A percentile compares a stretch with the other conserved stretches of the same genome.
Evolutionary conservation across 2,888 invertebrate genomes (phyloP).

Genomic region (Rhamphomyia laevipes): DNA sequence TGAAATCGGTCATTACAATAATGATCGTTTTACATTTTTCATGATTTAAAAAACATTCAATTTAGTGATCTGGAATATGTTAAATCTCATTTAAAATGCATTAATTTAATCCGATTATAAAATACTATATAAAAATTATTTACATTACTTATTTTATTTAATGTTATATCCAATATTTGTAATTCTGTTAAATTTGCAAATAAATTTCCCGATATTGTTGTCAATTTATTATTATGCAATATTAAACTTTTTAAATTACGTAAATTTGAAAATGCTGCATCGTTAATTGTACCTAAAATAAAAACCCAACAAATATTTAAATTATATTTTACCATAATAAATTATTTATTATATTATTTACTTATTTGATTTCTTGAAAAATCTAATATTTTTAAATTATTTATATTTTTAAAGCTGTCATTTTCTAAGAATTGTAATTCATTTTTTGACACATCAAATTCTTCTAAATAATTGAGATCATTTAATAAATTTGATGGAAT

Average conservation of each 20-base stretch:
- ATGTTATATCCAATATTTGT: conserved; percentile 29
- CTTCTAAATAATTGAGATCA: conserved; percentile 44
- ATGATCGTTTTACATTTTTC: too few relatives aligned
- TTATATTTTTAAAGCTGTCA: conserved; percentile 41
- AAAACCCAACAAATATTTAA: conserved; percentile 1
- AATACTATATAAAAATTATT: conserved; percentile 4
- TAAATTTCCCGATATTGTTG: conserved; percentile 28
- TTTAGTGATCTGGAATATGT: too few relatives aligned
- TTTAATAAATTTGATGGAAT: conserved; percentile 42
- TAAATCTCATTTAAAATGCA: too few relatives aligned
- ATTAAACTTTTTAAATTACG: conserved; percentile 32
- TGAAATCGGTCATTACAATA: too few relatives aligned
- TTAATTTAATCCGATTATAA: too few relatives aligned
- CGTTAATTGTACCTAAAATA: conserved; percentile 25
- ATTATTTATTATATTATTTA: conserved; percentile 14
- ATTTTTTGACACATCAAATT: conserved; percentile 54
- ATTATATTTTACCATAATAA: neutral
- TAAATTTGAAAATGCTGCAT: conserved; percentile 28
- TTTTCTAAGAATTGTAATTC: conserved; percentile 41
- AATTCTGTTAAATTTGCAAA: conserved; percentile 28
- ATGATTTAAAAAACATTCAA: too few relatives aligned
- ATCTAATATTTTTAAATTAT: conserved; percentile 43
- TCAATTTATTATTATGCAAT: conserved; percentile 39
- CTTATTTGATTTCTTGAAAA: conserved; percentile 49
- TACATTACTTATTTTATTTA: conserved; percentile 31